Evolutionary conservation across 2,113 vertebrate species (phyloP), one percentile per base, ranked within the genome.

Genomic region (Oreochromis aureus): DNA sequence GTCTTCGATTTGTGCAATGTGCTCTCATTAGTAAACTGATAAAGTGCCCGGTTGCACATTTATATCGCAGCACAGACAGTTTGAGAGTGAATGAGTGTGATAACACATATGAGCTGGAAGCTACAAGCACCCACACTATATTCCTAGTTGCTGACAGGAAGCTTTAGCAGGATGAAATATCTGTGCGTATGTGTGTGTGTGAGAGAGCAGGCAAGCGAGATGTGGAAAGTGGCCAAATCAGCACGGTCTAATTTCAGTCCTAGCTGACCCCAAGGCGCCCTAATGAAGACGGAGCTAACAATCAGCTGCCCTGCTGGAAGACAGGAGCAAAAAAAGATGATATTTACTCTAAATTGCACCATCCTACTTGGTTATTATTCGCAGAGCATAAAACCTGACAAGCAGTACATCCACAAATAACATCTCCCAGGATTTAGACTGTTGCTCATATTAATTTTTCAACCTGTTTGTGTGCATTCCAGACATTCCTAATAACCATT

Each of bases 81-180:
- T 19, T 61, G 18, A 30, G 58, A 58, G 56, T 30, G 51, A 87
- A 56, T 56, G 63, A 86, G 41, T 27, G 81, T 16, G 61, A 86
- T 69, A 90, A 86, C 78, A 86, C 79, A 86, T 85, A 82, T 7
- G 83, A 86, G 78, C 24, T 89, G 86, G 84, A 80, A 81, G 82
- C 87, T 34, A 76, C 24, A 71, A 71, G 80, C 27, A 79, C 58
- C 80, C 86, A 71, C 79, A 81, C 24, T 59, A 44, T 86, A 87
- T 89, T 89, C 54, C 15, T n/a, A 89, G 85, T 19, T 86, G 92
- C 81, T 88, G 87, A 93, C 87, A 92, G 83, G 55, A 89, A 69
- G 87, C 78, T 87, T 87, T 86, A 84, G 83, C 82, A 73, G 56
- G 51, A 66, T 83, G 24, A 83, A 79, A 89, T 87, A 83, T 87